phyloP scores from a whole-genome alignment of 2,797 vertebrate species.

The Notolepis coatsorum region DNA sequence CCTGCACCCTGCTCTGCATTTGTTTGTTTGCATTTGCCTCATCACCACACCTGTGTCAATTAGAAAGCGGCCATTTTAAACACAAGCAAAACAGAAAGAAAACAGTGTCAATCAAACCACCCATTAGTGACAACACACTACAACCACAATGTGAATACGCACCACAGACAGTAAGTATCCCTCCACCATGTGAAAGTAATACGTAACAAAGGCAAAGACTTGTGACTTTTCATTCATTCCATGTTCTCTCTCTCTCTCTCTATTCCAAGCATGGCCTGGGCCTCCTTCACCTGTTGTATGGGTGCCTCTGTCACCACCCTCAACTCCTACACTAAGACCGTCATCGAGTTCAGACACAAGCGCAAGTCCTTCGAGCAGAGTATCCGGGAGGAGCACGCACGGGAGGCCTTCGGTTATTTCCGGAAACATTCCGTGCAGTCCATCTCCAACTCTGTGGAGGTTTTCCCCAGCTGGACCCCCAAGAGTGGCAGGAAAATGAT shows the following conservation, averaged over 20 bases:
- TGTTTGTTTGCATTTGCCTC: too few relatives aligned
- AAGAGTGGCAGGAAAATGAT: conserved; percentile 63
- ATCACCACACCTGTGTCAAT: too few relatives aligned
- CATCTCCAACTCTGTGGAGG: conserved; percentile 73
- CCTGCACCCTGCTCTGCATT: too few relatives aligned
- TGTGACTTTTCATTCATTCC: not conserved
- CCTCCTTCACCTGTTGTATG: conserved; percentile 97
- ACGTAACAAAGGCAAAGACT: too few relatives aligned
- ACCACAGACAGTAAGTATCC: too few relatives aligned
- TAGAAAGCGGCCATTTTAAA: too few relatives aligned
- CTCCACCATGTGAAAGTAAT: too few relatives aligned
- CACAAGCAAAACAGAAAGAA: too few relatives aligned
- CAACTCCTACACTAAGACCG: conserved; percentile 97
- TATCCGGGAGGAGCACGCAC: conserved; percentile 88
- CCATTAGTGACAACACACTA: too few relatives aligned
- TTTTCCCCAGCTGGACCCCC: conserved; percentile 58
- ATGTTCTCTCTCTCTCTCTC: not conserved
- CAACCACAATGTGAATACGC: too few relatives aligned
- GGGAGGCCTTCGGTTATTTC: conserved; percentile 90
- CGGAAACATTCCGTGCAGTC: conserved; percentile 85
- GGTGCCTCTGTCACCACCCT: conserved; percentile 95
- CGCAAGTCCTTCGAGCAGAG: conserved; percentile 93
- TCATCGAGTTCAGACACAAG: conserved; percentile 96
- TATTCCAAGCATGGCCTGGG: conserved; percentile 90
- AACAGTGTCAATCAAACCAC: too few relatives aligned